Evolutionary conservation across 2,888 invertebrate genomes (phyloP).

Genomic region (Phortica magna): DNA sequence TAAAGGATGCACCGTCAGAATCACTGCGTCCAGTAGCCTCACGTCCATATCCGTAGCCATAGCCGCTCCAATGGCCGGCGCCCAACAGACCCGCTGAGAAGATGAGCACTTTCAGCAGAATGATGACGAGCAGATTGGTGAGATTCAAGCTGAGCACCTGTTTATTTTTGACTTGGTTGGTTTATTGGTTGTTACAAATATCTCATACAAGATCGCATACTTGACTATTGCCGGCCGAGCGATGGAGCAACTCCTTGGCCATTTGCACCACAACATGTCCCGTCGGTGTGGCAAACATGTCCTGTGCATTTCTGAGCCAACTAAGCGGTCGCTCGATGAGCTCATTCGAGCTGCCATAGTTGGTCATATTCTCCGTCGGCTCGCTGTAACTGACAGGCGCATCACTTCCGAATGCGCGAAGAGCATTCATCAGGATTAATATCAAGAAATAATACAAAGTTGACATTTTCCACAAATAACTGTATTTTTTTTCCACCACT

Average conservation of each 20-base stretch:
- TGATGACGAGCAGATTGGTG: conserved; percentile 88
- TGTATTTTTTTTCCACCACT: background rate
- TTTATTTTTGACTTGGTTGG: background rate
- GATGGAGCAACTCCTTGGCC: conserved; percentile 84
- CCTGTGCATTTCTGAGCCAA: conserved; percentile 74
- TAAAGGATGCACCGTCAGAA: conserved; percentile 24
- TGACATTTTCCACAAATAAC: background rate
- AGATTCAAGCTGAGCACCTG: conserved; percentile 85
- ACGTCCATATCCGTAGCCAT: conserved; percentile 76
- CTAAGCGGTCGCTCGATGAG: conserved; percentile 52
- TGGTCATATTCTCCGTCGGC: conserved; percentile 37
- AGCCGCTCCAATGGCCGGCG: conserved; percentile 82
- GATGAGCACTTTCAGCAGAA: conserved; percentile 89
- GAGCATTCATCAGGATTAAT: background rate
- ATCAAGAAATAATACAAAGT: background rate
- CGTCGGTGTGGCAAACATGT: conserved; percentile 73
- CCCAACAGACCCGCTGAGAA: conserved; percentile 89
- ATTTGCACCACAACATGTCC: conserved; percentile 77
- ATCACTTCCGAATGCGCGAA: background rate
- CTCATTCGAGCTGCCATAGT: conserved; percentile 44
- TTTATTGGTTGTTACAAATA: background rate
- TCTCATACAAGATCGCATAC: conserved; percentile 70
- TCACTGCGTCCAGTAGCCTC: conserved; percentile 62
- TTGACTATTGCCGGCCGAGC: conserved; percentile 85
- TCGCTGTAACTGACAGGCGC: background rate